A percentile compares a stretch with the other conserved stretches of the same genome.
These are phyloP conservation scores for Drepanosiphum platanoidis DNA, from an alignment of 2,888 invertebrate genomes.

Conservation along the genomic window DNA sequence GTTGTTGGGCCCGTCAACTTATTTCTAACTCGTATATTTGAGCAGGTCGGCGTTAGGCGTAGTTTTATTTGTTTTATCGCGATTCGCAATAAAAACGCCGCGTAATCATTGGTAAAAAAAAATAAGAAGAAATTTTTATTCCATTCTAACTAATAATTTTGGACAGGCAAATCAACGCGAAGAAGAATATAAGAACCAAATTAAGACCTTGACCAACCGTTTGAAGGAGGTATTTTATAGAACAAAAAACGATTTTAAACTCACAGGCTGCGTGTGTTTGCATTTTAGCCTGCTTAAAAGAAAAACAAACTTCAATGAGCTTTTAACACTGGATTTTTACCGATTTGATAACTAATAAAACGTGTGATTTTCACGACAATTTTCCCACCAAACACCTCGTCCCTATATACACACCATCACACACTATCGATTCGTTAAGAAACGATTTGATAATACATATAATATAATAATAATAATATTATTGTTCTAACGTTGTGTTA, in stretches of 20 bases:
- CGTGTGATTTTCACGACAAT: background rate
- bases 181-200: constrained; percentile 99
- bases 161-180: constrained; percentile 96
- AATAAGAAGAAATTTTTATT: background rate
- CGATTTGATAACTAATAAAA: constrained; percentile 25
- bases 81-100: no score
- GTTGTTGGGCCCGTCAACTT: no score
- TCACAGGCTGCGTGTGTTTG: constrained; percentile 51
- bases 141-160: constrained; percentile 52
- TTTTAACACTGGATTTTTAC: constrained; percentile 4
- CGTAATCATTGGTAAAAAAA: no score
- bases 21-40: no score
- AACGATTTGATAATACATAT: constrained; percentile 67
- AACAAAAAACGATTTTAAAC: constrained; percentile 68
- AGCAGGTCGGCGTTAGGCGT: no score
- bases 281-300: constrained; percentile 43
- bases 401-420: background rate
- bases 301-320: constrained; percentile 18
- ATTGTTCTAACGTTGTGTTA: constrained; percentile 53
- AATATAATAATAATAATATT: constrained; percentile 66
- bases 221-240: constrained; percentile 94
- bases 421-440: background rate
- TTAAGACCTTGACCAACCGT: constrained; percentile 97
- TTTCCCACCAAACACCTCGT: background rate
- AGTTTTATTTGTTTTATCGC: no score